phyloP scores from a whole-genome alignment of 2,797 vertebrate genomes.

The Neosilurus hyrtlii region DNA sequence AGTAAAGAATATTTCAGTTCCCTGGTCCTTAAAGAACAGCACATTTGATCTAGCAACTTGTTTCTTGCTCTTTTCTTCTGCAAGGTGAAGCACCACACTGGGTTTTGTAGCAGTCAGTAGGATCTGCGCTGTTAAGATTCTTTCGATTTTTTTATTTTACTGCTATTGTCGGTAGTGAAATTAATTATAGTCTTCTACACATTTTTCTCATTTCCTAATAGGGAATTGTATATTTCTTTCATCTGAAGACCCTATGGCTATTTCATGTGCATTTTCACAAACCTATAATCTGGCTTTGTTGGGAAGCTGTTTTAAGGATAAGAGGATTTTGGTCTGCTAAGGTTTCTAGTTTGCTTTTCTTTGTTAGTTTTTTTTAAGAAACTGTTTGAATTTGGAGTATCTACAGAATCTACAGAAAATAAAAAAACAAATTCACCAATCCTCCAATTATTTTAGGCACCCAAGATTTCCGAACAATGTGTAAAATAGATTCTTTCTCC shows the following conservation, averaged over 20 bases:
- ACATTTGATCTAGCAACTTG: neutral
- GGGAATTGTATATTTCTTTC: slow-evolving; percentile 5
- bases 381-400: neutral
- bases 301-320: neutral
- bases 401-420: no score
- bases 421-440: no score
- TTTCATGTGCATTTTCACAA: neutral
- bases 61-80: neutral
- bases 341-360: neutral
- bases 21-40: neutral
- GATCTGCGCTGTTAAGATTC: slow-evolving; percentile 2
- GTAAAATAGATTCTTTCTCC: no score
- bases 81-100: neutral
- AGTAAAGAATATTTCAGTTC: neutral
- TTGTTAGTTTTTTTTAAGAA: neutral
- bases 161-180: neutral
- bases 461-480: no score
- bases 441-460: no score
- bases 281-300: neutral
- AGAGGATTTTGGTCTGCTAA: neutral
- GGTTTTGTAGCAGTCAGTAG: neutral
- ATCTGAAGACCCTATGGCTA: neutral
- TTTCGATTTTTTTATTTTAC: neutral
- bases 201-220: neutral
- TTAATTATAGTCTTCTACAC: neutral